phyloP scores from a whole-genome alignment of 1,140 invertebrate species.

The Apis florea region DNA sequence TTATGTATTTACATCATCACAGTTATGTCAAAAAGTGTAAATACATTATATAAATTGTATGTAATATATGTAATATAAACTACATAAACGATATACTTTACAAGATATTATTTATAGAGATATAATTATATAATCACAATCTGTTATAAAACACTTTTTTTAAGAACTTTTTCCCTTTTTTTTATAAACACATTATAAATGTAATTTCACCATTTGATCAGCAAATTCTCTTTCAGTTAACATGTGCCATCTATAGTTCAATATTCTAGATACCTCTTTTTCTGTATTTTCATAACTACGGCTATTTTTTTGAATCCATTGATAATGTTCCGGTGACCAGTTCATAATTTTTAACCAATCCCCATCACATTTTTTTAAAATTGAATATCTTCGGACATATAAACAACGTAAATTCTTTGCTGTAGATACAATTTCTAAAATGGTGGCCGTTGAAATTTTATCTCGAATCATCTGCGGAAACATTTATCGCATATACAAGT shows the following conservation, averaged over 20 bases:
- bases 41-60: conserved; percentile 5
- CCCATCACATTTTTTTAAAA: conserved; percentile 85
- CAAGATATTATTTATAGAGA: conserved; percentile 8
- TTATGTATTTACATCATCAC: conserved; percentile 38
- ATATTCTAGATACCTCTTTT: conserved; percentile 85
- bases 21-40: conserved; percentile 25
- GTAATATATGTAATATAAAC: neutral
- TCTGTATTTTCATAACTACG: conserved; percentile 85
- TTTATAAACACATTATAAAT: conserved; percentile 54
- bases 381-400: conserved; percentile 87
- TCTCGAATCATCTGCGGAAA: conserved; percentile 86
- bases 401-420: conserved; percentile 84
- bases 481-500: conserved; percentile 5
- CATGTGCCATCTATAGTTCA: conserved; percentile 87
- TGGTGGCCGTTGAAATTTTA: conserved; percentile 89
- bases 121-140: neutral
- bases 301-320: conserved; percentile 84
- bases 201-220: conserved; percentile 70
- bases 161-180: neutral
- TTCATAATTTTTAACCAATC: conserved; percentile 84
- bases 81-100: neutral
- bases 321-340: conserved; percentile 85
- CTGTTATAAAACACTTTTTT: conserved; percentile 16
- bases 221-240: conserved; percentile 88
- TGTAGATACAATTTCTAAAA: conserved; percentile 86